These are phyloP conservation scores for Lutjanus argentimaculatus DNA, from an alignment of 2,797 vertebrate genomes.

Conservation along the genomic window DNA sequence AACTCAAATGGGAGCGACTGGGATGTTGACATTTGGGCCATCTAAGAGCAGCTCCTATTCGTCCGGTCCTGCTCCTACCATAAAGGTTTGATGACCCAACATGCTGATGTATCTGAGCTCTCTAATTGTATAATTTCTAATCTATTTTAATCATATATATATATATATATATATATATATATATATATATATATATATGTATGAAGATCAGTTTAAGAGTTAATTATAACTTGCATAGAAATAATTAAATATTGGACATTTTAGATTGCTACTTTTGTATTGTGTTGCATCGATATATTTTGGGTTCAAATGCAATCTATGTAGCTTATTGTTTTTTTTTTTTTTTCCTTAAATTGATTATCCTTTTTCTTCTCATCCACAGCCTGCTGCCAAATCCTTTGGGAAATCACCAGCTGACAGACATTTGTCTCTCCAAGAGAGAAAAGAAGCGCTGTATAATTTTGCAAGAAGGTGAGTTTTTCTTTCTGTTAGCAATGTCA, in stretches of 20 bases:
- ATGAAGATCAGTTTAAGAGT: background rate
- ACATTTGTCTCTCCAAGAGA: constrained; percentile 96
- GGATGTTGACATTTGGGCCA: constrained; percentile 59
- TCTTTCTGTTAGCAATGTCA: background rate
- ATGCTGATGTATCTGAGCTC: background rate
- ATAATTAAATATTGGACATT: background rate
- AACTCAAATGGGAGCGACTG: constrained; percentile 70
- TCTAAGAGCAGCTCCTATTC: constrained; percentile 56
- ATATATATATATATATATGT: background rate
- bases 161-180: background rate
- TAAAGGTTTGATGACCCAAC: constrained; percentile 75
- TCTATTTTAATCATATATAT: background rate
- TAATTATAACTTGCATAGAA: background rate
- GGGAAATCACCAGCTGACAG: constrained; percentile 92
- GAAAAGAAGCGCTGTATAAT: constrained; percentile 93
- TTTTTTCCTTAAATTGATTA: background rate
- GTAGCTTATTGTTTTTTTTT: background rate
- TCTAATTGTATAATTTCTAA: background rate
- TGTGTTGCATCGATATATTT: background rate
- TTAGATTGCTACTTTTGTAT: background rate
- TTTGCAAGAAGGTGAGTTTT: constrained; percentile 92
- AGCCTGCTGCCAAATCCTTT: constrained; percentile 91
- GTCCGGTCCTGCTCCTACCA: constrained; percentile 59
- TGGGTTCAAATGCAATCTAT: background rate
- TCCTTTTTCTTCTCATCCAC: constrained; percentile 37